A percentile compares a stretch with the other conserved stretches of the same genome.
Evolutionary conservation across 92 coral and sea anemone species (phyloP).

Genomic region (Meandrina meandrites): DNA sequence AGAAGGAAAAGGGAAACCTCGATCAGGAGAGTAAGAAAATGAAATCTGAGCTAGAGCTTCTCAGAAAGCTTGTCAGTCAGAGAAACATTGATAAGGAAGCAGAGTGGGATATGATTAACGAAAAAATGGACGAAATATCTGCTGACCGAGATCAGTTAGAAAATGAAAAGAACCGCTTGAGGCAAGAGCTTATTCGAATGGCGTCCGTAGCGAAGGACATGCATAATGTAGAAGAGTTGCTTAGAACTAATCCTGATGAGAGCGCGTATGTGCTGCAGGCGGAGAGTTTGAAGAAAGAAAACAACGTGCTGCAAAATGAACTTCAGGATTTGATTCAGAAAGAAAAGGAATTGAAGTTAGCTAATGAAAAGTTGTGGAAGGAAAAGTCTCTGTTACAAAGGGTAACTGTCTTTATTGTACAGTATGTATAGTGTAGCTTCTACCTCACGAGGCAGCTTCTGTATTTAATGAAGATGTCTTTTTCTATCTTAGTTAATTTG

Average conservation of each 20-base stretch:
- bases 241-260: constrained; percentile 80
- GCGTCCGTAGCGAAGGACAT: constrained; percentile 91
- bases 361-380: constrained; percentile 89
- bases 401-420: constrained; percentile 36
- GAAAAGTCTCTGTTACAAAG: constrained; percentile 86
- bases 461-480: too few species aligned
- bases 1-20: constrained; percentile 56
- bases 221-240: constrained; percentile 77
- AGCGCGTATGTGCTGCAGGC: constrained; percentile 93
- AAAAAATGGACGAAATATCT: constrained; percentile 79
- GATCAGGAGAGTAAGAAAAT: constrained; percentile 72
- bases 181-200: constrained; percentile 73
- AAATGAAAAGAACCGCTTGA: constrained; percentile 68
- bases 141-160: constrained; percentile 71
- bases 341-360: constrained; percentile 78
- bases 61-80: constrained; percentile 88
- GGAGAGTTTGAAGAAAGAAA: constrained; percentile 86
- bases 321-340: constrained; percentile 67
- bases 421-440: not conserved
- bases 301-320: constrained; percentile 91
- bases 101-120: constrained; percentile 83
- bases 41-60: constrained; percentile 78
- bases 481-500: too few species aligned
- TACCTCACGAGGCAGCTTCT: not conserved
- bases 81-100: constrained; percentile 84